Conservation (phyloP, 1,140 invertebrate species). For the Trachelipus rathkii region DNA sequence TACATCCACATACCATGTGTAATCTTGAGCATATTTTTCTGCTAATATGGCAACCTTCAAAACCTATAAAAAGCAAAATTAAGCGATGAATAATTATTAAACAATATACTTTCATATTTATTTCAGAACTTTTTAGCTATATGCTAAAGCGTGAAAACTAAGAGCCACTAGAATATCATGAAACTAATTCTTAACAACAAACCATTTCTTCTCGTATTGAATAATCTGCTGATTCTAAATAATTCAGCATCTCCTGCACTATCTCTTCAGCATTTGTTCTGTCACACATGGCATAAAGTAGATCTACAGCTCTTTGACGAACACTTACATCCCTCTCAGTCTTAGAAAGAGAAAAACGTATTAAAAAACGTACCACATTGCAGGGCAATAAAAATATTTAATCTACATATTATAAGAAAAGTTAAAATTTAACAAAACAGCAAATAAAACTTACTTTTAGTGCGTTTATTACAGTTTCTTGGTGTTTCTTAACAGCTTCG, state of each 20-base stretch:
- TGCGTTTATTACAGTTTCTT: conserved; percentile 97
- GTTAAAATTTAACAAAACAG: background rate
- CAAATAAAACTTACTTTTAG: conserved; percentile 69
- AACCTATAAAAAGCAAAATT: conserved; percentile 54
- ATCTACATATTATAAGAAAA: too few relatives aligned
- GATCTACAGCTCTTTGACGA: conserved; percentile 94
- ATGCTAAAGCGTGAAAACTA: too few relatives aligned
- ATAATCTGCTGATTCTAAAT: conserved; percentile 98
- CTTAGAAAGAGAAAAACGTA: conserved; percentile 49
- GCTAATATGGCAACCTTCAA: conserved; percentile 98
- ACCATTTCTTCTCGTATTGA: conserved; percentile 99
- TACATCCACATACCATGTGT: conserved; percentile 98
- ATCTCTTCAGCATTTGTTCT: conserved; percentile 99
- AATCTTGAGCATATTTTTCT: conserved; percentile 99
- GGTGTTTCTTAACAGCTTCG: conserved; percentile 99
- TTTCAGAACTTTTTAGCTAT: too few relatives aligned
- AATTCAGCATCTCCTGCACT: conserved; percentile 98
- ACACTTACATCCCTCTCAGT: conserved; percentile 99
- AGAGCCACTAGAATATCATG: too few relatives aligned
- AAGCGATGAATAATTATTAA: too few relatives aligned
- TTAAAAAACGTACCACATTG: background rate
- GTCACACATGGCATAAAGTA: conserved; percentile 99
- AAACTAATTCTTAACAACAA: conserved; percentile 33
- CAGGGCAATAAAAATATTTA: too few relatives aligned
- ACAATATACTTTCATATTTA: too few relatives aligned